Conservation (phyloP, 1,140 invertebrate genomes). For the Camponotus floridanus region DNA sequence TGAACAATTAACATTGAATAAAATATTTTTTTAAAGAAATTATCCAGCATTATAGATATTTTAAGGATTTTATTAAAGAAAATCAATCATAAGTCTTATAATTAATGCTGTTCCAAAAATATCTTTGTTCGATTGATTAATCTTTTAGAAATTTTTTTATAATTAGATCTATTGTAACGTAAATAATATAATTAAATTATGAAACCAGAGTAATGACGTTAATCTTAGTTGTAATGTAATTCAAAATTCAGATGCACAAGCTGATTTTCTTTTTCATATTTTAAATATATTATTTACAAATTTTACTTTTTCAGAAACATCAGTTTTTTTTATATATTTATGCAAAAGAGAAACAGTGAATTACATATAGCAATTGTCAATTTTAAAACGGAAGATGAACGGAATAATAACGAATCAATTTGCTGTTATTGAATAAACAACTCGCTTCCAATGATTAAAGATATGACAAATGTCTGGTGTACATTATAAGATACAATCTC, state of each 20-base stretch:
- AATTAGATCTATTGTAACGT: conserved; percentile 8
- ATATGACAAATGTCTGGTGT: background rate
- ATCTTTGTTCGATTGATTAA: background rate
- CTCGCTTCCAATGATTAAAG: background rate
- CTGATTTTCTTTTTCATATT: background rate
- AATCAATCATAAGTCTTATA: background rate
- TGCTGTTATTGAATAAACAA: background rate
- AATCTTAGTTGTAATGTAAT: conserved; percentile 1
- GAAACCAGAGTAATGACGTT: background rate
- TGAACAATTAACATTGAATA: background rate
- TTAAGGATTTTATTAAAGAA: background rate
- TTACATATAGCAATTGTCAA: background rate
- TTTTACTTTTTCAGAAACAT: background rate
- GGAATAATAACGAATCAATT: too few relatives aligned
- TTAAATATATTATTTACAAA: background rate
- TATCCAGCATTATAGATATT: background rate
- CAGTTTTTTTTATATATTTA: background rate
- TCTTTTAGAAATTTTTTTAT: background rate
- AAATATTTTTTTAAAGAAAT: background rate
- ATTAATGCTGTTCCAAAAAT: background rate
- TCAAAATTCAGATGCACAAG: background rate
- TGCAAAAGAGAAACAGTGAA: background rate
- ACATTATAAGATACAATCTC: background rate
- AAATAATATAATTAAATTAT: conserved; percentile 1
- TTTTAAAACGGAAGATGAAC: too few relatives aligned